Percentiles rank a stretch among this genome's conserved stretches.
These are phyloP conservation scores for Pammene fasciana DNA, from an alignment of 2,888 invertebrate species.

Conservation along the genomic window DNA sequence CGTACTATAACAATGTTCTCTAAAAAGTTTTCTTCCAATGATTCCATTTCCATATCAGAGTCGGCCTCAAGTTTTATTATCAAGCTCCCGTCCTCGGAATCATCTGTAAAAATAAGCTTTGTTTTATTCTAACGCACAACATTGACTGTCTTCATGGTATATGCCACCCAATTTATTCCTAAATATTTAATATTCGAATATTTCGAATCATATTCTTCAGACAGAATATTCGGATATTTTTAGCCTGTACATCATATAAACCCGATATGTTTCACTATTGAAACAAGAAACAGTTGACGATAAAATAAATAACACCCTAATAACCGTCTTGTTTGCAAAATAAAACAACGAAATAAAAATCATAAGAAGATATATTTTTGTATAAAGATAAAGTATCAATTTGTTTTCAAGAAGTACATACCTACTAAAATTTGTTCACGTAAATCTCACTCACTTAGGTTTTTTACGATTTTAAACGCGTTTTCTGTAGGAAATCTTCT, in stretches of 20 bases:
- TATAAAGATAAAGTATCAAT: no score
- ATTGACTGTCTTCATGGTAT: neutral
- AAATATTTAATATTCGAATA: neutral
- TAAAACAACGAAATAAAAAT: conserved; percentile 4
- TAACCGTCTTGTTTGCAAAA: neutral
- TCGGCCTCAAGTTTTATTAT: conserved; percentile 28
- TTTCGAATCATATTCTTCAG: neutral
- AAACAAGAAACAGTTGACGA: no score
- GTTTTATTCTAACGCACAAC: conserved; percentile 26
- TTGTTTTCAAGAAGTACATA: neutral
- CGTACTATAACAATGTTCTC: conserved; percentile 8
- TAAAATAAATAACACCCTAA: neutral
- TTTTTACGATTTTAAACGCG: neutral
- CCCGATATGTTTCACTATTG: no score
- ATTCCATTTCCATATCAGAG: conserved; percentile 11
- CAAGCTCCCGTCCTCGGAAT: conserved; percentile 25
- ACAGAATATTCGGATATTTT: neutral
- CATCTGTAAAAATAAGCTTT: conserved; percentile 43
- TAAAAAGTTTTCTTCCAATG: neutral
- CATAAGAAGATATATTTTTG: neutral
- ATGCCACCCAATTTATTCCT: no score
- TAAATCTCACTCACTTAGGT: neutral
- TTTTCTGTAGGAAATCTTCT: neutral
- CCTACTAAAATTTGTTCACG: no score
- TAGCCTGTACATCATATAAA: no score